Conservation (phyloP, 2,888 invertebrate species). For the Caenorhabditis becei region DNA sequence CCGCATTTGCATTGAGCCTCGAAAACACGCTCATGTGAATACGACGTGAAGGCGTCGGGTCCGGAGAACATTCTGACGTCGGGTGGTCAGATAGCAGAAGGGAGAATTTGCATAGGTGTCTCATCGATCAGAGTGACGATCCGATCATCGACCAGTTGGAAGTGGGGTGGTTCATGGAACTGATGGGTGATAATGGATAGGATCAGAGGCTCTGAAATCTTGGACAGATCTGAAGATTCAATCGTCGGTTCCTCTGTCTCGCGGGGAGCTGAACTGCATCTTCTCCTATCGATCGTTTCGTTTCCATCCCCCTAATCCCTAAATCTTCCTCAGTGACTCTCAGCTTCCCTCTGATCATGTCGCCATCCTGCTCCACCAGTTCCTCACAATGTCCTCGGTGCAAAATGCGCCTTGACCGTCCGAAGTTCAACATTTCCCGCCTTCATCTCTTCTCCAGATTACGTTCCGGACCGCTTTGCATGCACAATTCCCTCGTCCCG, state of each 20-base stretch:
- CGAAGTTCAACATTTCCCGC: conserved; percentile 27
- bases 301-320: no score
- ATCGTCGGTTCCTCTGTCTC: no score
- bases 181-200: no score
- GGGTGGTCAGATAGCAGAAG: conserved; percentile 20
- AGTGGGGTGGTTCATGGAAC: not conserved
- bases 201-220: no score
- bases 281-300: no score
- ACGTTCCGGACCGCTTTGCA: conserved; percentile 31
- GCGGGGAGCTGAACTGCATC: no score
- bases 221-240: no score
- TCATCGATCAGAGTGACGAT: not conserved
- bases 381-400: conserved; percentile 1
- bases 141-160: conserved; percentile 14
- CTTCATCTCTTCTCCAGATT: conserved; percentile 22
- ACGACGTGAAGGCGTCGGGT: not conserved
- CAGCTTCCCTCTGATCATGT: no score
- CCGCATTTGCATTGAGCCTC: conserved; percentile 15
- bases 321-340: no score
- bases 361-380: not conserved
- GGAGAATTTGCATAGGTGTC: conserved; percentile 22
- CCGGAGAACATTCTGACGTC: conserved; percentile 31
- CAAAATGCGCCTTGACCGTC: conserved; percentile 23
- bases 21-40: conserved; percentile 30
- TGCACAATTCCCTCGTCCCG: conserved; percentile 4